Percentiles rank a stretch among this genome's conserved stretches.
Conservation (phyloP, 2,797 vertebrate species). For the Anas flavirostris region DNA sequence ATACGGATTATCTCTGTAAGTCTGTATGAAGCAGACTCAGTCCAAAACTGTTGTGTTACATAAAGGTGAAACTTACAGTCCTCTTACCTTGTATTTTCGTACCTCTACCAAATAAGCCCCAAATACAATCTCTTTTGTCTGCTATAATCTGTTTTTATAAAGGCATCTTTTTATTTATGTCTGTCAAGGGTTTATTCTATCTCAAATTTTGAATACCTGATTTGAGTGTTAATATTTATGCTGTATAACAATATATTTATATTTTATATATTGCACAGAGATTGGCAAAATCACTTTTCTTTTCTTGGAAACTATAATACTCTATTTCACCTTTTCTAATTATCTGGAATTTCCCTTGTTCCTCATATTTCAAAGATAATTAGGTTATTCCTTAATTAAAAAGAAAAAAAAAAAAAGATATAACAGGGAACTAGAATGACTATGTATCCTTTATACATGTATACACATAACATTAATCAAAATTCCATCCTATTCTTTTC, state of each 20-base stretch:
- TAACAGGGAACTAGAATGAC: background rate
- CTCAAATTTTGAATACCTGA: background rate
- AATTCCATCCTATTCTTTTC: background rate
- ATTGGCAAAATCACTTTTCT: background rate
- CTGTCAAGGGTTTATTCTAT: background rate
- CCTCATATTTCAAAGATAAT: conserved; percentile 33
- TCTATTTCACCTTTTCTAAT: background rate
- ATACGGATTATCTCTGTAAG: background rate
- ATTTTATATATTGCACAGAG: background rate
- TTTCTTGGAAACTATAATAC: background rate
- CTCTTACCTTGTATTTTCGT: background rate
- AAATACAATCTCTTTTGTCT: background rate
- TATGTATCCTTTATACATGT: background rate
- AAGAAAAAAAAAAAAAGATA: background rate
- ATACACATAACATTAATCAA: background rate
- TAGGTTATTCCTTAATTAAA: background rate
- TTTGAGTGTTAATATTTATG: background rate
- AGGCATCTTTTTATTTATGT: background rate
- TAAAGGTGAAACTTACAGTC: background rate
- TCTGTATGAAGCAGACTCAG: background rate
- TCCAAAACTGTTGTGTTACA: background rate
- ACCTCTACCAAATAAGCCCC: background rate
- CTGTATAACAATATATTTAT: background rate
- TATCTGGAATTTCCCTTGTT: background rate
- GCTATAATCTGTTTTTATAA: background rate